Percentiles rank a stretch among this genome's conserved stretches.
Evolutionary conservation across 2,797 vertebrate species (phyloP).

Genomic region (Sebastes baramenuke): DNA sequence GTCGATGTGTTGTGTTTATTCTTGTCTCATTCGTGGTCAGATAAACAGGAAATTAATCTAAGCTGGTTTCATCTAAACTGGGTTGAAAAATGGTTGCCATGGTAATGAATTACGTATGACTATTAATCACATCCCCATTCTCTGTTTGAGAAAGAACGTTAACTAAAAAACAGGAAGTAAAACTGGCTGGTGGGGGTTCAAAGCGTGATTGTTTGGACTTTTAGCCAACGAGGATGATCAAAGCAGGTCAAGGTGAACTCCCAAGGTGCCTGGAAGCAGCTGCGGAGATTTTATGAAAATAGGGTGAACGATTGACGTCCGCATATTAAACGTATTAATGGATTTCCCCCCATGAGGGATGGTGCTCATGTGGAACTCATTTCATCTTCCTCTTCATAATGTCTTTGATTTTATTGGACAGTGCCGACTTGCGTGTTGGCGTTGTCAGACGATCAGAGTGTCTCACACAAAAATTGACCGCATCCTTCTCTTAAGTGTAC

Average conservation of each 20-base stretch:
- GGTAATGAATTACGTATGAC: no score
- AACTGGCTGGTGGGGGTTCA: no score
- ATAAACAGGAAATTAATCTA: no score
- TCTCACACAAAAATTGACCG: slow-evolving; percentile 43
- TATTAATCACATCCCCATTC: no score
- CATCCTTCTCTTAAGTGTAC: slow-evolving; percentile 17
- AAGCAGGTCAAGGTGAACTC: slow-evolving; percentile 40
- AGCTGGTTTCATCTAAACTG: no score
- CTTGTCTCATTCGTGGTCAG: no score
- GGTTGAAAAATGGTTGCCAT: no score
- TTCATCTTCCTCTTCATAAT: slow-evolving; percentile 63
- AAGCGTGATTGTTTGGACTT: slow-evolving; percentile 14
- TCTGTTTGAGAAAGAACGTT: no score
- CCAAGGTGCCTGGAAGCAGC: slow-evolving; percentile 52
- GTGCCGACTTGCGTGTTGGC: slow-evolving; percentile 9
- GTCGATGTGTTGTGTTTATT: no score
- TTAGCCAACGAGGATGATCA: slow-evolving; percentile 31
- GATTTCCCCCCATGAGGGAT: slow-evolving; percentile 34
- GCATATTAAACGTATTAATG: slow-evolving; percentile 73
- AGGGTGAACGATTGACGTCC: slow-evolving; percentile 63
- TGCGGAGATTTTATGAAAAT: slow-evolving; percentile 53
- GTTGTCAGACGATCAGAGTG: slow-evolving; percentile 44
- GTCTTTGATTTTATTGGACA: slow-evolving; percentile 70
- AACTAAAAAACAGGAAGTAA: no score
- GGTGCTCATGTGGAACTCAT: slow-evolving; percentile 76